These are phyloP conservation scores for Pelobates cultripes DNA, from an alignment of 2,797 vertebrate genomes.

Conservation along the genomic window DNA sequence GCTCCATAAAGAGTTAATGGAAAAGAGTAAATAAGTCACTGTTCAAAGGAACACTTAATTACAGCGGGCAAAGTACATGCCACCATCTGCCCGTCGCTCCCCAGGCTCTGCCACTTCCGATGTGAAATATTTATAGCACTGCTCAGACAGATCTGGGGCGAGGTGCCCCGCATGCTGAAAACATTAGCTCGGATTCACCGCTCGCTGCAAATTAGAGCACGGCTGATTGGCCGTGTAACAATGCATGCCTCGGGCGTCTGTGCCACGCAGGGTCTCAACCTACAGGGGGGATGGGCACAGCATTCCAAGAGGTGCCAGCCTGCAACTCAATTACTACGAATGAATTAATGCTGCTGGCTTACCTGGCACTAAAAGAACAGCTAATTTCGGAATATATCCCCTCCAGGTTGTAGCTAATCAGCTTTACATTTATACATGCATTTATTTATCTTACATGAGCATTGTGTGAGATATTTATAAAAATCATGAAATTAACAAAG, in stretches of 20 bases:
- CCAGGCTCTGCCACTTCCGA: not conserved
- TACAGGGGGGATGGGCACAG: no score
- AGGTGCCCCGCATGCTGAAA: not conserved
- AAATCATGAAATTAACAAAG: no score
- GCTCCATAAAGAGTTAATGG: not conserved
- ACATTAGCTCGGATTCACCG: not conserved
- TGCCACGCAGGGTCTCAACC: no score
- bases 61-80: not conserved
- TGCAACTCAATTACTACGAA: no score
- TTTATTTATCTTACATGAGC: no score
- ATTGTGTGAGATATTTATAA: no score
- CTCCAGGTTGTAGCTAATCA: no score
- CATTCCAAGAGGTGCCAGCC: no score
- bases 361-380: no score
- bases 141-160: conserved; percentile 38
- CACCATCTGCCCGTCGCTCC: conserved; percentile 21
- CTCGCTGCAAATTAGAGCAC: conserved; percentile 8
- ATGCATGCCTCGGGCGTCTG: not conserved
- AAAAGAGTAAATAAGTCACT: not conserved
- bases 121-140: conserved; percentile 13
- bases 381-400: no score
- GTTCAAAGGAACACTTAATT: not conserved
- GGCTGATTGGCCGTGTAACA: not conserved
- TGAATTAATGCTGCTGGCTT: no score
- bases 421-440: no score